Evolutionary conservation across 2,113 vertebrate genomes (phyloP), one percentile per base, ranked within the genome.

Genomic region (Herpailurus yagouaroundi): DNA sequence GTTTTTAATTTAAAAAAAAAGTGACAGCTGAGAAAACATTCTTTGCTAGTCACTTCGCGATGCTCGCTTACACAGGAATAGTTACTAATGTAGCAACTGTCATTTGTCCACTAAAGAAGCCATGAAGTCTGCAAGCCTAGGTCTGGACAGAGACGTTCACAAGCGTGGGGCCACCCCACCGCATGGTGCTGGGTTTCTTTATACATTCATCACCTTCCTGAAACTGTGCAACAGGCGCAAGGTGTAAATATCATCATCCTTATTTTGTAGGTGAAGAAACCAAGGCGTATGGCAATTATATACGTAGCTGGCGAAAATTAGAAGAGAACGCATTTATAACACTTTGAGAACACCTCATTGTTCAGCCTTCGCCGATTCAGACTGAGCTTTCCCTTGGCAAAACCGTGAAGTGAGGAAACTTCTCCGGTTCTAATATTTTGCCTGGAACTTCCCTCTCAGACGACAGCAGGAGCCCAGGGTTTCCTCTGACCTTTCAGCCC

Each of bases 1-100:
- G 15, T 57, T 94, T 94, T 84, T 85, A 29, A 84, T 76, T 91
- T 45, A 2, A 81, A 86, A 91, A 94, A 86, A 91, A 94, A 85
- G 73, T 1, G 33, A 80, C 36, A 36, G 31, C 3, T 74, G 89
- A 90, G 64, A 89, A 79, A 79, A 69, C 2, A 29, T 10, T 41
- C 36, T 52, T 48, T 84, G 80, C 12, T 31, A 73, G 76, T 38
- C 60, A 60, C 38, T 76, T 31, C 18, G 79, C 50, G 19, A 12
- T n/a, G 50, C 79, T 5, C 87, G n/a, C 71, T 63, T 41, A 86
- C 38, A 41, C 3, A 85, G 38, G 33, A 77, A 71, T 16, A 89
- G 57, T 79, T 64, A 93, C 15, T 27, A 29, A 92, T 3, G 12
- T 2, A 48, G 15, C 63, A 27, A 27, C 48, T 71, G 83, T 16